Evolutionary conservation across 2,113 vertebrate species (phyloP).

Genomic region (Bostrychus sinensis): DNA sequence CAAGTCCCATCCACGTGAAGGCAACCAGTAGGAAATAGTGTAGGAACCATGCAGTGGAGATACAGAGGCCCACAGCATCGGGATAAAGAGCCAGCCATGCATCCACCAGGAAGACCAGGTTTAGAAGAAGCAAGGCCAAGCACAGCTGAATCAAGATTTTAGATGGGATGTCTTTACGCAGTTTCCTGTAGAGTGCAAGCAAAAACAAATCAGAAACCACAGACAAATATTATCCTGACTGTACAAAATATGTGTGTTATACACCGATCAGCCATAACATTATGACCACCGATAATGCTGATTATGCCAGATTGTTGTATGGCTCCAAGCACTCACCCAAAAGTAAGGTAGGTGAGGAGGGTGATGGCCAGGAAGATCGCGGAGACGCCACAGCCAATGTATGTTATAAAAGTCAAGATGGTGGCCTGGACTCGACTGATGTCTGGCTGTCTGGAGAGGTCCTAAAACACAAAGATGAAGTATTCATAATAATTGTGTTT

Average conservation of each 20-base stretch:
- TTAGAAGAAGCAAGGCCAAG: constrained; percentile 88
- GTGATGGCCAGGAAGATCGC: constrained; percentile 94
- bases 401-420: constrained; percentile 92
- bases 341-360: constrained; percentile 92
- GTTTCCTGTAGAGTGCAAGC: constrained; percentile 79
- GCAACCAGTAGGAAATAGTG: constrained; percentile 95
- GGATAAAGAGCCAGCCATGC: constrained; percentile 90
- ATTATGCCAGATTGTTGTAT: not conserved
- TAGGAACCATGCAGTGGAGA: constrained; percentile 92
- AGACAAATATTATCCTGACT: not conserved
- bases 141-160: constrained; percentile 97
- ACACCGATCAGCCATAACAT: too few species aligned
- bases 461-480: constrained; percentile 70
- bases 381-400: constrained; percentile 95
- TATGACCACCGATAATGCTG: not conserved
- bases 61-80: constrained; percentile 82
- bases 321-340: constrained; percentile 84
- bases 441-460: constrained; percentile 75
- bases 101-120: constrained; percentile 90
- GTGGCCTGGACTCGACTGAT: constrained; percentile 72
- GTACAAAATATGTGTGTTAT: too few species aligned
- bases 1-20: constrained; percentile 99
- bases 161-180: constrained; percentile 93
- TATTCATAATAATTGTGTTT: too few species aligned
- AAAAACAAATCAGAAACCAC: not conserved